phyloP scores from a whole-genome alignment of 2,888 invertebrate genomes.

The Nemurella pictetii region DNA sequence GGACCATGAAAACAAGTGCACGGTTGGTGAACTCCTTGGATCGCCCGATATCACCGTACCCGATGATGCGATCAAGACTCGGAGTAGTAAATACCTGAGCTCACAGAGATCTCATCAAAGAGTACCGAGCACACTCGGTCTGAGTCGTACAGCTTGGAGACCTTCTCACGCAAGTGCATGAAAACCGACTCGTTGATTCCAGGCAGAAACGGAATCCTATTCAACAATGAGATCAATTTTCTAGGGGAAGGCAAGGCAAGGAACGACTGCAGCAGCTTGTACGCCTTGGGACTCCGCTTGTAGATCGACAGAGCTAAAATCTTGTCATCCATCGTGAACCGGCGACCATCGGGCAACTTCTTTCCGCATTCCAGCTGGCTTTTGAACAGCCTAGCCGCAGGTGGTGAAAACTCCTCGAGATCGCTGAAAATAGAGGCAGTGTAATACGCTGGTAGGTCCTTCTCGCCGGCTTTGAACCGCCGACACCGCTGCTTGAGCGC shows the following conservation, averaged over 20 bases:
- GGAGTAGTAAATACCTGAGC: slow-evolving; percentile 13
- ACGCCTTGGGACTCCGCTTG: slow-evolving; percentile 32
- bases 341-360: slow-evolving; percentile 18
- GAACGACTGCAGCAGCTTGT: slow-evolving; percentile 23
- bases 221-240: slow-evolving; percentile 25
- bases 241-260: slow-evolving; percentile 31
- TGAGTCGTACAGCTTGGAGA: not conserved
- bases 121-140: slow-evolving; percentile 29
- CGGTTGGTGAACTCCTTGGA: slow-evolving; percentile 32
- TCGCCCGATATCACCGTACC: slow-evolving; percentile 32
- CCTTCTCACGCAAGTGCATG: slow-evolving; percentile 5
- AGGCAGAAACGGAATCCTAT: slow-evolving; percentile 29
- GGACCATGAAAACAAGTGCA: slow-evolving; percentile 38
- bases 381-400: slow-evolving; percentile 13
- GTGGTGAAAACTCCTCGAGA: slow-evolving; percentile 7
- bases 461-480: not conserved
- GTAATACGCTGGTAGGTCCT: not conserved
- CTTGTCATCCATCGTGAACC: slow-evolving; percentile 29
- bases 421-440: not conserved
- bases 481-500: not conserved
- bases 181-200: slow-evolving; percentile 28
- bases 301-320: slow-evolving; percentile 32
- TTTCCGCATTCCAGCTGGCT: not conserved
- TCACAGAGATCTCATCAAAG: slow-evolving; percentile 34
- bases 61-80: slow-evolving; percentile 29